Conservation (phyloP, 2,888 invertebrate species). For the Nomada flava region DNA sequence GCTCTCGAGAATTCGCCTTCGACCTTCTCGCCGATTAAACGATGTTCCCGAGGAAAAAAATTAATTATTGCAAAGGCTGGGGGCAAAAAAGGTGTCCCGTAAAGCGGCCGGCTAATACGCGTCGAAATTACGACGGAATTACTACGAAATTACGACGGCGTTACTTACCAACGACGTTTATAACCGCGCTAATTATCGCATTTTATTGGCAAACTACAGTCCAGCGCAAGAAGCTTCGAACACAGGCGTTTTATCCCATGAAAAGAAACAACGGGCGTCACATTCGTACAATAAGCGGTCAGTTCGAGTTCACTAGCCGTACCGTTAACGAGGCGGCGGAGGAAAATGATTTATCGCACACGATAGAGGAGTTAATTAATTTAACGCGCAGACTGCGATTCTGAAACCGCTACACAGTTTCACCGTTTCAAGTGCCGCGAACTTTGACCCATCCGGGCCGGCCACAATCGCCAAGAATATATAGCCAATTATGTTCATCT, state of each 20-base stretch:
- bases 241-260: conserved; percentile 16
- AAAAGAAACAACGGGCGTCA: not conserved
- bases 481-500: not conserved
- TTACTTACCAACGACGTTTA: conserved; percentile 56
- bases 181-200: conserved; percentile 51
- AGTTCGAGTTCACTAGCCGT: conserved; percentile 54
- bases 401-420: conserved; percentile 8
- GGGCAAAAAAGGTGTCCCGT: not conserved
- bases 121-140: conserved; percentile 49
- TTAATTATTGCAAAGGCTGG: conserved; percentile 24
- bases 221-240: not conserved
- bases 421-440: not conserved
- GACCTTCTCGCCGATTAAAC: not conserved
- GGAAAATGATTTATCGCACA: conserved; percentile 39
- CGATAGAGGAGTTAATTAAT: conserved; percentile 55
- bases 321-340: conserved; percentile 8
- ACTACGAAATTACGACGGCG: conserved; percentile 46
- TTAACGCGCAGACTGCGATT: conserved; percentile 19
- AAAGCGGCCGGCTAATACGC: conserved; percentile 17
- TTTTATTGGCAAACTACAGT: conserved; percentile 60
- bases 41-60: not conserved
- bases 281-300: conserved; percentile 31
- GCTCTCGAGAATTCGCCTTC: not conserved
- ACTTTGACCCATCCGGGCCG: not conserved
- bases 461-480: not conserved